Percentiles rank a stretch among this genome's conserved stretches.
phyloP scores from a whole-genome alignment of 2,113 vertebrate species.

The Apaloderma vittatum region DNA sequence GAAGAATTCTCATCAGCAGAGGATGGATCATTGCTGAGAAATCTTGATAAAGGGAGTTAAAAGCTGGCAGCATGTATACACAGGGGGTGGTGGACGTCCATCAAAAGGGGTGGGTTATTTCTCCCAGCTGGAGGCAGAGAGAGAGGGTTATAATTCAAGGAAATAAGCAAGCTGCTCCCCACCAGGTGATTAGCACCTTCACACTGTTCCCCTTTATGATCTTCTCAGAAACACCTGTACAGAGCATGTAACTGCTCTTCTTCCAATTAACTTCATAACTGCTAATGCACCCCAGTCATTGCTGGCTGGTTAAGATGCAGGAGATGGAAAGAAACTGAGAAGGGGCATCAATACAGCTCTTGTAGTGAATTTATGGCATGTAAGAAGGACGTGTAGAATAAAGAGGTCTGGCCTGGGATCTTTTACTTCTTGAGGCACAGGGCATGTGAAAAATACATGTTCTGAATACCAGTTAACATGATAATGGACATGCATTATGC shows the following conservation, averaged over 20 bases:
- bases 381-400: neutral
- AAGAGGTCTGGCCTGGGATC: neutral
- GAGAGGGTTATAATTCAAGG: neutral
- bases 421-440: neutral
- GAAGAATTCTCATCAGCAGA: neutral
- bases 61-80: neutral
- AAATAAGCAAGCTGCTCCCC: neutral
- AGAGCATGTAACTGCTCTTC: neutral
- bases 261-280: slow-evolving; percentile 9
- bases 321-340: neutral
- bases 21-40: neutral
- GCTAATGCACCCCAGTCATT: neutral
- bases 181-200: neutral
- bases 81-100: neutral
- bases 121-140: neutral
- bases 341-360: neutral
- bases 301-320: neutral
- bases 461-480: neutral
- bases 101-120: neutral
- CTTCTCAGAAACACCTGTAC: neutral
- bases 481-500: neutral
- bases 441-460: neutral
- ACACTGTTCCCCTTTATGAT: neutral
- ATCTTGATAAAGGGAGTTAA: neutral
- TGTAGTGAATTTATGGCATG: neutral